Conservation (phyloP, 2,888 invertebrate genomes). For the Leptura quadrifasciata region DNA sequence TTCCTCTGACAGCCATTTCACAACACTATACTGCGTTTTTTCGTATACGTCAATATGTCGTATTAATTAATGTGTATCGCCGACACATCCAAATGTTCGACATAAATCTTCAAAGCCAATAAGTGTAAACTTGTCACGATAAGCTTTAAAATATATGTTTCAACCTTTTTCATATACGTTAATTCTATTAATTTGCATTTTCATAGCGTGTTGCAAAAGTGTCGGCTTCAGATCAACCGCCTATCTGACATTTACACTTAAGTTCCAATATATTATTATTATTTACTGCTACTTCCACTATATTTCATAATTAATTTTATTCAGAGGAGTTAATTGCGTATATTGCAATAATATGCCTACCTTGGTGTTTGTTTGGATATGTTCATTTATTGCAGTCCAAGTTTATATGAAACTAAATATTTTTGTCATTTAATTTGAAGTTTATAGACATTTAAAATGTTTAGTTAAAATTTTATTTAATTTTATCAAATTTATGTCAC, state of each 20-base stretch:
- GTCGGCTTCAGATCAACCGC: slow-evolving; percentile 61
- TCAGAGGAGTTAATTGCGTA: not conserved
- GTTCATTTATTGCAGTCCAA: too few species aligned
- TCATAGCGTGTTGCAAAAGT: slow-evolving; percentile 66
- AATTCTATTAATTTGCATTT: slow-evolving; percentile 67
- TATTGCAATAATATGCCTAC: too few species aligned
- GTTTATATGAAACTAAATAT: too few species aligned
- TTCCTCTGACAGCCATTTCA: slow-evolving; percentile 46
- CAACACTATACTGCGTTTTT: slow-evolving; percentile 49
- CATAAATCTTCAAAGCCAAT: slow-evolving; percentile 56
- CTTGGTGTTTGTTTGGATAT: too few species aligned
- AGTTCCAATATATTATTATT: slow-evolving; percentile 71
- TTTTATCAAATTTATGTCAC: too few species aligned
- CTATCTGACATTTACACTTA: slow-evolving; percentile 71
- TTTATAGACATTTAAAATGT: too few species aligned
- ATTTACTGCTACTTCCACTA: slow-evolving; percentile 67
- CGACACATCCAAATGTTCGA: slow-evolving; percentile 60
- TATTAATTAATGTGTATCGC: slow-evolving; percentile 65
- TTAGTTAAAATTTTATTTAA: too few species aligned
- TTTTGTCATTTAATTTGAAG: too few species aligned
- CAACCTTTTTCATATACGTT: slow-evolving; percentile 61
- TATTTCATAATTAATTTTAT: slow-evolving; percentile 3
- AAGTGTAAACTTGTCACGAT: slow-evolving; percentile 61
- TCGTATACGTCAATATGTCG: slow-evolving; percentile 61
- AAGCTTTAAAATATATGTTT: slow-evolving; percentile 60